Conservation (phyloP, 2,888 invertebrate species). For the Phengaris arion region DNA sequence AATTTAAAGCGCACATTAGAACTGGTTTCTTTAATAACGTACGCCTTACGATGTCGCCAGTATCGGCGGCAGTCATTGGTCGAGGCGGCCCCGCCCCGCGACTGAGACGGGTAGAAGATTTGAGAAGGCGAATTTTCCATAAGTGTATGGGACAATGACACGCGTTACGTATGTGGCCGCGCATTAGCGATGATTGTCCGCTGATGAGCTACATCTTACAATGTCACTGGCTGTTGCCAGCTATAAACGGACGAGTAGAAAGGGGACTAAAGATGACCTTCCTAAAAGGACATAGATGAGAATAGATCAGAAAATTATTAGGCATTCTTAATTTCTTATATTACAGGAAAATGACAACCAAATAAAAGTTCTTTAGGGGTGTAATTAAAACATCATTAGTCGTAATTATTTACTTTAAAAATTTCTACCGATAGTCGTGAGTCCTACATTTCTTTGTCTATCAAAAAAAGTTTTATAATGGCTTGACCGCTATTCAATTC, state of each 20-base stretch:
- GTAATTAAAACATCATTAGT: background rate
- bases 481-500: background rate
- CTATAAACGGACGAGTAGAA: slow-evolving; percentile 9
- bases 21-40: slow-evolving; percentile 80
- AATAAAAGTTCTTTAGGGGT: background rate
- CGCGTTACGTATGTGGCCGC: slow-evolving; percentile 79
- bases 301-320: background rate
- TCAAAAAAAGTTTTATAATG: background rate
- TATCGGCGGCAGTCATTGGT: slow-evolving; percentile 76
- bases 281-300: background rate
- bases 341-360: background rate
- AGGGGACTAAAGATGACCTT: background rate
- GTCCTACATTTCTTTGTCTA: background rate
- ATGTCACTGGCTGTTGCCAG: slow-evolving; percentile 71
- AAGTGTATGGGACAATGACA: slow-evolving; percentile 79
- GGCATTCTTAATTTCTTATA: background rate
- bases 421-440: background rate
- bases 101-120: slow-evolving; percentile 77
- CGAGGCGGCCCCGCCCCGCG: slow-evolving; percentile 77
- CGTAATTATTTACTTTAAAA: background rate
- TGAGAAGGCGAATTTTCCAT: slow-evolving; percentile 80
- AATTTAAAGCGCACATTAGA: slow-evolving; percentile 80
- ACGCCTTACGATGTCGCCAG: slow-evolving; percentile 78
- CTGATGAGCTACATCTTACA: slow-evolving; percentile 78
- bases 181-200: slow-evolving; percentile 79